phyloP scores from a whole-genome alignment of 2,797 vertebrate genomes.

The Tarsius wallacei region DNA sequence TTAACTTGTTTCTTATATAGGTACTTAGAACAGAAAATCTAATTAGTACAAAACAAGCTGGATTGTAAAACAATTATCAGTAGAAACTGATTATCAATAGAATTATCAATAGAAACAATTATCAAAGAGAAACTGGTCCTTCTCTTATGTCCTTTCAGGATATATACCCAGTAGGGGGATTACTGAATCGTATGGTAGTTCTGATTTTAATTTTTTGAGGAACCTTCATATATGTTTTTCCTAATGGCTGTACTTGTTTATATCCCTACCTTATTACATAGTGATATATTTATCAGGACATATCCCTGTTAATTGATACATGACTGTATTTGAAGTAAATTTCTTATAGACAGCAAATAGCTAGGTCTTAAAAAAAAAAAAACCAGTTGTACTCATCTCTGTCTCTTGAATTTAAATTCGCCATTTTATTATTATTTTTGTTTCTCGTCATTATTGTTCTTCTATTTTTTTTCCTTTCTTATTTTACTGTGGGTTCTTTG shows the following conservation, averaged over 20 bases:
- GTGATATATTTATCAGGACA: neutral
- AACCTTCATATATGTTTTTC: neutral
- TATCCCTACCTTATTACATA: neutral
- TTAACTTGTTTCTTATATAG: too few relatives aligned
- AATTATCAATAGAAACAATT: too few relatives aligned
- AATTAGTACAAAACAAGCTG: too few relatives aligned
- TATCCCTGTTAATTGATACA: neutral
- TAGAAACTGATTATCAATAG: too few relatives aligned
- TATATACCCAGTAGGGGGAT: too few relatives aligned
- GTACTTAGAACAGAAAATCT: too few relatives aligned
- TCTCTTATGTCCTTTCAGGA: too few relatives aligned
- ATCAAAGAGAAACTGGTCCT: too few relatives aligned
- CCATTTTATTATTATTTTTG: neutral
- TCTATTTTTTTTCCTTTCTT: neutral
- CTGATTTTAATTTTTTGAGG: neutral
- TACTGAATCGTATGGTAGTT: neutral
- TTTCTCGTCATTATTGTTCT: neutral
- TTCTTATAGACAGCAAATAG: neutral
- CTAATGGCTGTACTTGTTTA: neutral
- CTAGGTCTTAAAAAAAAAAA: neutral
- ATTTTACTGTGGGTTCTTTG: neutral
- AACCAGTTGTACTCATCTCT: neutral
- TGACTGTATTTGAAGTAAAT: neutral
- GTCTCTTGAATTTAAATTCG: neutral
- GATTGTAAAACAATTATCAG: too few relatives aligned